Base-by-base conservation (phyloP, 2,797 vertebrate genomes). In the Urocyon cinereoargenteus region DNA sequence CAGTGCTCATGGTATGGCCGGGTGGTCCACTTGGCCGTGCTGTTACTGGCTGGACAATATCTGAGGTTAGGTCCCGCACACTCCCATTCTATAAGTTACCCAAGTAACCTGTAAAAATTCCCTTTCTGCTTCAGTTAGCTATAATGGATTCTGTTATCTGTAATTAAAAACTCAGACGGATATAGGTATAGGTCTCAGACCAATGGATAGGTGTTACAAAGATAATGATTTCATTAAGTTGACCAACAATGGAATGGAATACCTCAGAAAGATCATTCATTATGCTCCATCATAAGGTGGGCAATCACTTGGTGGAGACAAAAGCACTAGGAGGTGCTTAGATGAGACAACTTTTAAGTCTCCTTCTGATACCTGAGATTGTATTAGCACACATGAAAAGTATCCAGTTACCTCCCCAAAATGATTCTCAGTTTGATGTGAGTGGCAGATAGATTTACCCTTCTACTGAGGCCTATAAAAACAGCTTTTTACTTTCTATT, bases 111-210 rank as follows among this genome's bases (percentile, higher is more conserved):
- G 14, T 86, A 45, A 72, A 78, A n/a, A 91, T 61, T 62, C 4
- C 28, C 24, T 81, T 96, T 62, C 31, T 77, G 24, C 28, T 94
- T 93, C 66, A 85, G 36, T 28, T 95, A 61, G 16, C 45, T 95
- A 31, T 19, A 85, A 26, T 81, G 22, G 18, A 77, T 87, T 90
- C 12, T 90, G 16, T 81, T 75, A 75, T 55, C 55, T 88, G 34
- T 61, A 21, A 97, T 28, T 91, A 93, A 91, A 15, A 94, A 45
- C 36, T n/a, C 28, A 82, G 36, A 92, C n/a, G 81, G 53, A 68
- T n/a, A 70, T 0, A 64, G 49, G 26, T 95, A 55, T 73, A 96
- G 5, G 28, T 57, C 28, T 88, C n/a, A 87, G 70, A 94, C 16
- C n/a, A 92, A 51, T n/a, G 13, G 34, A 28, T 61, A 55, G 26